These are phyloP conservation scores for Eufriesea mexicana DNA, from an alignment of 1,140 invertebrate genomes.

Conservation along the genomic window DNA sequence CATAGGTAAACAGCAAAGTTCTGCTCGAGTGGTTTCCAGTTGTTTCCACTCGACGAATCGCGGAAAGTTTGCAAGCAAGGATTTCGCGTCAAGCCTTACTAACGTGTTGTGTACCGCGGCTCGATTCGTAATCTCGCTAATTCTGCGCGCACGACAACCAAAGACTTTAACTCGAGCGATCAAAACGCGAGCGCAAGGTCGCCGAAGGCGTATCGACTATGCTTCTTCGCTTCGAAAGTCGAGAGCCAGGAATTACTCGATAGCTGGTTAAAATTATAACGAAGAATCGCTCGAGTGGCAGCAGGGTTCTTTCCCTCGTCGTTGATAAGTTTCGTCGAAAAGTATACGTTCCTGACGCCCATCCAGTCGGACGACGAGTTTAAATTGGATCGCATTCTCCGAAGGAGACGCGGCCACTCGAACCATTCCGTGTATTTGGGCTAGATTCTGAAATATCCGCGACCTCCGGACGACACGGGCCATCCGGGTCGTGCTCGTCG, in stretches of 20 bases:
- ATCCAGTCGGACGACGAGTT: neutral
- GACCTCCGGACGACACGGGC: neutral
- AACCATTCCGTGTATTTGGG: neutral
- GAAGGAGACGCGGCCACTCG: neutral
- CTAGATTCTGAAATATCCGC: neutral
- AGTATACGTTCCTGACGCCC: neutral
- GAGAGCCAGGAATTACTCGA: neutral
- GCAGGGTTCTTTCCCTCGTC: neutral
- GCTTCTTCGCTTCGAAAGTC: neutral
- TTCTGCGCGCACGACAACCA: neutral
- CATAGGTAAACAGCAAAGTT: conserved; percentile 13
- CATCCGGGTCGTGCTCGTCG: neutral
- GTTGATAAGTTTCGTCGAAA: neutral
- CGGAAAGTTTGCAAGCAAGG: neutral
- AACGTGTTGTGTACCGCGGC: neutral
- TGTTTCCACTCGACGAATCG: conserved; percentile 33
- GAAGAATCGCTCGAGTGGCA: neutral
- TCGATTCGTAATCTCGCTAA: neutral
- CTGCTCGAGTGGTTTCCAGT: conserved; percentile 37
- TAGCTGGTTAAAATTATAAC: neutral
- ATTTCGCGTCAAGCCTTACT: too few species aligned
- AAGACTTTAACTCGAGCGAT: neutral
- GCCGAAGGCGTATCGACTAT: too few species aligned
- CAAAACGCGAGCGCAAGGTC: too few species aligned
- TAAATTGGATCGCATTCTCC: neutral